Conservation (phyloP, 2,113 vertebrate species). For the Stercorarius parasiticus region DNA sequence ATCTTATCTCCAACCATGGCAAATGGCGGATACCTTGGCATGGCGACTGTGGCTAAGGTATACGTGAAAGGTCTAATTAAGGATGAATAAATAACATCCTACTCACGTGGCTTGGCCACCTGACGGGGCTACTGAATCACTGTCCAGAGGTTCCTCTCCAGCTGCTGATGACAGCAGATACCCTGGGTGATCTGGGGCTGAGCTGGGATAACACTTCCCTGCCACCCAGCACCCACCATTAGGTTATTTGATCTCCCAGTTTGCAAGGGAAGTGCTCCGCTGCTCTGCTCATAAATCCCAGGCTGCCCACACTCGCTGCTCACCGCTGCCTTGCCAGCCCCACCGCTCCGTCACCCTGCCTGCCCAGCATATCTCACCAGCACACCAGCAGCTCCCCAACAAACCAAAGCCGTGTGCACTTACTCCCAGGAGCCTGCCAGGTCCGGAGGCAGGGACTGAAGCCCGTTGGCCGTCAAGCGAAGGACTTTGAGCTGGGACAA, state of each 20-base stretch:
- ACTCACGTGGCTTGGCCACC: fast-evolving
- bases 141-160: neutral
- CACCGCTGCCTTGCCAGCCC: neutral
- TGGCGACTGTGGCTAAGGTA: neutral
- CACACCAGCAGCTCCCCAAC: neutral
- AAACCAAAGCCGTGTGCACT: neutral
- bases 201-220: neutral
- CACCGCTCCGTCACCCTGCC: neutral
- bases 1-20: neutral
- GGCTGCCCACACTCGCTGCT: neutral
- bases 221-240: neutral
- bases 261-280: neutral
- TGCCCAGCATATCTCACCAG: fast-evolving
- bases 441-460: conserved; percentile 76
- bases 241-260: neutral
- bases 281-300: neutral
- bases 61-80: fast-evolving
- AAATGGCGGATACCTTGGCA: neutral
- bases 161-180: neutral
- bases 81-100: neutral
- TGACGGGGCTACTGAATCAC: neutral
- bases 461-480: conserved; percentile 81
- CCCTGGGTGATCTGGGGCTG: neutral
- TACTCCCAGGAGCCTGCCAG: conserved; percentile 71
- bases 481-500: conserved; percentile 82